Base-by-base conservation (phyloP, 2,113 vertebrate genomes). In the Cyprinodon variegatus region DNA sequence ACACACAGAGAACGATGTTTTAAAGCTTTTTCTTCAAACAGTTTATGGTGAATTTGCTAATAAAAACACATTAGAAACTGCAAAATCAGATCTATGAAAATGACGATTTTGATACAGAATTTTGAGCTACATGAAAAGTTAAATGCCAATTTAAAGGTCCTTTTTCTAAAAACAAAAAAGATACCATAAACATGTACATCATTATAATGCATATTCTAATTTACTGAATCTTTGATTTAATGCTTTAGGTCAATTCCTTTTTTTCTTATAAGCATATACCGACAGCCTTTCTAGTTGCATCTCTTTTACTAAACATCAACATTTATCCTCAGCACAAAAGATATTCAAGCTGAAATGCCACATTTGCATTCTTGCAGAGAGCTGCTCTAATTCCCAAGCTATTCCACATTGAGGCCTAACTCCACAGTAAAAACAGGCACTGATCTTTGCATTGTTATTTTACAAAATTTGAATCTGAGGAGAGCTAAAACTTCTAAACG, bases 281-380 rank as follows among this genome's bases (percentile, higher is more conserved):
- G 61, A 70, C 50, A 6, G 36, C 53, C 65, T 80, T 61, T 70
- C 66, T 79, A 69, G 83, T 50, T 40, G 43, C 45, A 76, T 82
- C 76, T 46, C 66, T 84, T 77, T 84, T 48, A 59, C 65, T 69
- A 80, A 83, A 90, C 81, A 74, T 69, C 78, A 91, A 88, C 85
- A 90, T 90, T 85, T 85, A 78, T 85, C 77, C 65, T n/a, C 70
- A 74, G 17, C 68, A 38, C 57, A 57, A 70, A 83, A 74, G 50
- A 77, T 87, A 83, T 72, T 89, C 76, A 80, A 73, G 14, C 70
- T n/a, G 40, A 85, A 90, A 91, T 92, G 85, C 88, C 88, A 89
- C 85, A 90, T 92, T 90, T 88, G 77, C 88, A 90, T 90, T 88
- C 82, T 83, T 85, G 78, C 79, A 65, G 74, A 68, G 79, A 70